Percentiles rank a stretch among this genome's conserved stretches.
Evolutionary conservation across 2,888 invertebrate genomes (phyloP).

Genomic region (Pteria penguin): DNA sequence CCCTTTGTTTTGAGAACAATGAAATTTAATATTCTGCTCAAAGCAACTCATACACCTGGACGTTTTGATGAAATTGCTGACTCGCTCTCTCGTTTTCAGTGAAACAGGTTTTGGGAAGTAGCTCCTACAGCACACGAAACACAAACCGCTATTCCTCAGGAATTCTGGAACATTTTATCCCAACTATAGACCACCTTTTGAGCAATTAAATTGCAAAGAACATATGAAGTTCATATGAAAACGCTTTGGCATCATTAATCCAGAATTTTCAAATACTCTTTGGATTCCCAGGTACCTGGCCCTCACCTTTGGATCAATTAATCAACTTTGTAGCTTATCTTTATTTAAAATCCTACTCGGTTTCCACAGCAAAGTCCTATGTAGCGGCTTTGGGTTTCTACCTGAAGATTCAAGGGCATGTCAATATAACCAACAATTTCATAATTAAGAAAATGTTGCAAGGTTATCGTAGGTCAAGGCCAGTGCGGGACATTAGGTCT

Average conservation of each 20-base stretch:
- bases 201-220: background rate
- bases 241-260: background rate
- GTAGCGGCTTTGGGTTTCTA: background rate
- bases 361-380: background rate
- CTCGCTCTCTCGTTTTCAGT: slow-evolving; percentile 16
- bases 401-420: background rate
- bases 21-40: slow-evolving; percentile 4
- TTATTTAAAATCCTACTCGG: background rate
- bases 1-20: slow-evolving; percentile 6
- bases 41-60: background rate
- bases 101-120: background rate
- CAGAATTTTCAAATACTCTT: background rate
- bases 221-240: background rate
- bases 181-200: background rate
- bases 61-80: slow-evolving; percentile 10
- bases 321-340: background rate
- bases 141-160: background rate
- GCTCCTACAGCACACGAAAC: background rate
- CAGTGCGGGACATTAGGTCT: background rate
- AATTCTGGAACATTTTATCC: background rate
- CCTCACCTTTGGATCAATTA: background rate
- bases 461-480: background rate
- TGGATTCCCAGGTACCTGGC: background rate
- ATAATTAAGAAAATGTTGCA: background rate
- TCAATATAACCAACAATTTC: background rate